phyloP scores from a whole-genome alignment of 2,888 invertebrate genomes.

The Harpalus rufipes region DNA sequence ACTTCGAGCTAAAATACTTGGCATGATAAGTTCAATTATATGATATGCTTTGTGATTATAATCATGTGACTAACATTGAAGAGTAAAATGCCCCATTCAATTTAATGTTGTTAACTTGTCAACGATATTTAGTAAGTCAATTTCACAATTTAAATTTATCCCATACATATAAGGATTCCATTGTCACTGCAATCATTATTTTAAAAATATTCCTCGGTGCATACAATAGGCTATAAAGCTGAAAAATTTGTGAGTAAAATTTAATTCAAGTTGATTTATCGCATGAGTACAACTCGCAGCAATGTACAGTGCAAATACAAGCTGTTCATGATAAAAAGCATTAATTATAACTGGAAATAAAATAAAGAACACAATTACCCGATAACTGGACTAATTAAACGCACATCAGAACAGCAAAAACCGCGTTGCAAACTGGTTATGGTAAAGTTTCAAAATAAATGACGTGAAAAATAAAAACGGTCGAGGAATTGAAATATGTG shows the following conservation, averaged over 20 bases:
- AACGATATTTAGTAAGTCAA: background rate
- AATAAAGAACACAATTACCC: constrained; percentile 51
- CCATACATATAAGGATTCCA: constrained; percentile 26
- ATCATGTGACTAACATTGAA: background rate
- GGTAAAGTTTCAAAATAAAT: constrained; percentile 64
- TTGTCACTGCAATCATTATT: constrained; percentile 27
- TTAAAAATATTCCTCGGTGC: constrained; percentile 23
- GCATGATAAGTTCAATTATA: no score
- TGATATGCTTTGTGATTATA: no score
- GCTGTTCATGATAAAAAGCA: constrained; percentile 46
- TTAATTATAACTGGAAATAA: constrained; percentile 59
- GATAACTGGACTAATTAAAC: constrained; percentile 64
- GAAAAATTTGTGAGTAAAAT: constrained; percentile 24
- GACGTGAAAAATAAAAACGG: constrained; percentile 48
- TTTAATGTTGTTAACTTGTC: background rate
- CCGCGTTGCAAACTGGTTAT: constrained; percentile 54
- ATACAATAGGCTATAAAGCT: constrained; percentile 36
- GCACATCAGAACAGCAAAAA: constrained; percentile 49
- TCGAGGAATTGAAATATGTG: constrained; percentile 32
- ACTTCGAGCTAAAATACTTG: no score
- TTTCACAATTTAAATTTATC: background rate
- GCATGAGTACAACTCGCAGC: background rate
- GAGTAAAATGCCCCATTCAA: background rate
- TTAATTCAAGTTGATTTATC: constrained; percentile 33
- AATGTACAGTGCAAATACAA: constrained; percentile 7